Conservation (phyloP, 1,140 invertebrate genomes). For the Himalopsyche phryganea region DNA sequence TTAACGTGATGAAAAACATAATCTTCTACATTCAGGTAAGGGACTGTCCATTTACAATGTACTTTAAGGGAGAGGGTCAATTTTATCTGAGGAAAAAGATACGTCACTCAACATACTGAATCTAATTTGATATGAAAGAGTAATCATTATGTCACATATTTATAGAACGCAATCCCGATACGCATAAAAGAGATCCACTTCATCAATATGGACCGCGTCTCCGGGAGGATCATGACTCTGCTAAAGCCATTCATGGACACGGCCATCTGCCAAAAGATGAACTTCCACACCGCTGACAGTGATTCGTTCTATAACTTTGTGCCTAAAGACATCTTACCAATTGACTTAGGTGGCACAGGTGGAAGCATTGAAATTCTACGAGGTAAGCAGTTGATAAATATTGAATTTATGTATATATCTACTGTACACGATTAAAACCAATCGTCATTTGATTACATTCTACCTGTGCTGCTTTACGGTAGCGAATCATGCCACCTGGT, state of each 20-base stretch:
- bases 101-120: too few relatives aligned
- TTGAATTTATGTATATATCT: too few relatives aligned
- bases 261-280: constrained; percentile 57
- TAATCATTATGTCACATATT: too few relatives aligned
- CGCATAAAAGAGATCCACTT: constrained; percentile 64
- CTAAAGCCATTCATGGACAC: constrained; percentile 70
- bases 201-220: constrained; percentile 61
- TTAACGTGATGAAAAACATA: neutral
- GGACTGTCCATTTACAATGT: too few relatives aligned
- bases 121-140: too few relatives aligned
- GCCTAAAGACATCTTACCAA: constrained; percentile 50
- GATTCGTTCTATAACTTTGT: constrained; percentile 46
- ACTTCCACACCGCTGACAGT: constrained; percentile 43
- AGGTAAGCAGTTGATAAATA: too few relatives aligned
- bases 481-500: too few relatives aligned
- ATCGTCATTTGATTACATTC: too few relatives aligned
- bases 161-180: constrained; percentile 62
- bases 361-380: constrained; percentile 17
- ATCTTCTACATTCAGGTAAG: neutral
- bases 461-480: too few relatives aligned
- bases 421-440: too few relatives aligned
- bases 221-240: constrained; percentile 61
- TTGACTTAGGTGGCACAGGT: constrained; percentile 53
- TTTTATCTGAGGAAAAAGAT: too few relatives aligned
- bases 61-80: too few relatives aligned